Percentiles rank a stretch among this genome's conserved stretches.
Conservation (phyloP, 2,888 invertebrate genomes). For the Ctena decussata region DNA sequence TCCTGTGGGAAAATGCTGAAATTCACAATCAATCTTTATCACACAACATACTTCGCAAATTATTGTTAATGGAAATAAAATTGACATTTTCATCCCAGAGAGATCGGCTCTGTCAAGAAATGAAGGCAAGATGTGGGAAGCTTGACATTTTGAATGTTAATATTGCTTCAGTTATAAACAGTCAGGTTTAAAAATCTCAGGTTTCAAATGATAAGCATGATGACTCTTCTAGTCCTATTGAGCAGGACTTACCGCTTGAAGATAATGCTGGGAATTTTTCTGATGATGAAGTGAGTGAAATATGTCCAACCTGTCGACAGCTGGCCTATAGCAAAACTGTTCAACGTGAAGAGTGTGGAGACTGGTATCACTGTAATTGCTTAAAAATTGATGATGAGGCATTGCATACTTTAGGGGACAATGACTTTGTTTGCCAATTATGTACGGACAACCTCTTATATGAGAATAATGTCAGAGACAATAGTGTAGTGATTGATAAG, state of each 20-base stretch:
- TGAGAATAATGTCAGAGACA: no score
- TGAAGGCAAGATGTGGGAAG: not conserved
- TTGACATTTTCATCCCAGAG: slow-evolving; percentile 4
- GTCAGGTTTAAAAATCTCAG: not conserved
- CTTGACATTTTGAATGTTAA: not conserved
- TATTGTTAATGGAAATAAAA: slow-evolving; percentile 14
- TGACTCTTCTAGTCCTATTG: no score
- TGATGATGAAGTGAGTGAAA: not conserved
- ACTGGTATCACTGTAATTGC: not conserved
- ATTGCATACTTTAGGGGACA: not conserved
- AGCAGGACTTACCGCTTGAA: no score
- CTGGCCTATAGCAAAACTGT: not conserved
- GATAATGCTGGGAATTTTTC: no score
- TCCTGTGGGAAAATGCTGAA: not conserved
- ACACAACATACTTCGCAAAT: slow-evolving; percentile 1
- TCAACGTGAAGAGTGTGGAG: not conserved
- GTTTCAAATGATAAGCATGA: not conserved
- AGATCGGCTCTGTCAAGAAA: not conserved
- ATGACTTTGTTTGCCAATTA: not conserved
- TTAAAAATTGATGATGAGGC: not conserved
- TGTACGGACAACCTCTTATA: not conserved
- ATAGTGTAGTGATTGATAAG: no score
- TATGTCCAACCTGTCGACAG: not conserved
- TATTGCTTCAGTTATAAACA: not conserved
- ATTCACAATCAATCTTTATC: slow-evolving; percentile 13